Conservation (phyloP, 2,797 vertebrate genomes). For the Arvicola amphibius region DNA sequence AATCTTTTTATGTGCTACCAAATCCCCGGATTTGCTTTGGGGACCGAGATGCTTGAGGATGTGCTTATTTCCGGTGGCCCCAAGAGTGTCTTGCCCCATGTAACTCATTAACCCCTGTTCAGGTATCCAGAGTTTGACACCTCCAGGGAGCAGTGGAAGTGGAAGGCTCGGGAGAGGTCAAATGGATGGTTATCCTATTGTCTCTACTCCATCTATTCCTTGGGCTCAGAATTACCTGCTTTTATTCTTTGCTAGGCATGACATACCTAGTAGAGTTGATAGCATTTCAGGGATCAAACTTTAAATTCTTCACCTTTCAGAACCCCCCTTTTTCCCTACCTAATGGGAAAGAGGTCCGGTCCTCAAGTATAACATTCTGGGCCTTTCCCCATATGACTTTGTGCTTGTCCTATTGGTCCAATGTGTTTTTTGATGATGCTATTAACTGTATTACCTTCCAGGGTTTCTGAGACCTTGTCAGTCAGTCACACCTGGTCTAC, state of each 20-base stretch:
- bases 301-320: slow-evolving; percentile 12
- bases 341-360: neutral
- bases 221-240: too few species aligned
- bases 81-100: slow-evolving; percentile 37
- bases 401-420: neutral
- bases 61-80: slow-evolving; percentile 30
- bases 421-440: neutral
- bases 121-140: slow-evolving; percentile 16
- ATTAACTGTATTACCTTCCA: neutral
- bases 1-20: slow-evolving; percentile 28
- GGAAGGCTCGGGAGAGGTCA: slow-evolving; percentile 28
- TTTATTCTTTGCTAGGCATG: too few species aligned
- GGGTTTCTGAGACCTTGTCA: neutral
- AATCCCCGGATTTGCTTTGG: neutral
- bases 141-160: neutral
- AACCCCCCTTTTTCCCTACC: neutral
- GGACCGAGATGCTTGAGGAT: neutral
- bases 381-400: neutral
- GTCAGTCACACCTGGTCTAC: neutral
- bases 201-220: neutral
- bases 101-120: slow-evolving; percentile 61
- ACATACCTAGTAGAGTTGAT: neutral
- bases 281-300: neutral
- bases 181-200: neutral
- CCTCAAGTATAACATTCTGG: neutral